Evolutionary conservation across 2,888 invertebrate genomes (phyloP), one percentile per base, ranked within the genome.

Genomic region (Rotaria magnacalcarata): DNA sequence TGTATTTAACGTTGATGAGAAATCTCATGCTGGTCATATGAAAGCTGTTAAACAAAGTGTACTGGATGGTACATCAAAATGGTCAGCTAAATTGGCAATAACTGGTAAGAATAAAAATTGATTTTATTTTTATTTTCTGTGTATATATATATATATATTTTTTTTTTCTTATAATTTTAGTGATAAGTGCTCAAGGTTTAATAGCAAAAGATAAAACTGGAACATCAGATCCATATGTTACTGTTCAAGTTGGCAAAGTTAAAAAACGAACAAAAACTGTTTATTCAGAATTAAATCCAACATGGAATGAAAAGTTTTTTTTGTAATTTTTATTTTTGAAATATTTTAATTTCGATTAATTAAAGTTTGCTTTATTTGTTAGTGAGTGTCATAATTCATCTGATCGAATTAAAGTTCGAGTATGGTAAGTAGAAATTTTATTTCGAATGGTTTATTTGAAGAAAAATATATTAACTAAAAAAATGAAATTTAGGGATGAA

Each of bases 171-270:
- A 50, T 50, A 1, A 19, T 80, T 80, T n/a, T 80, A 80, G 99
- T 99, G 91, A 97, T 97, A 92, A 97, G 97, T 93, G 99, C 99
- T 90, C 99, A 99, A 93, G 99, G 99, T 88, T 93, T 99, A 91
- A 99, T 99, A 92, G 99, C 98, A 89, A 99, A 99, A 92, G 99
- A 99, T 93, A 99, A 99, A 93, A 98, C 98, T 90, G 99, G 99
- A 88, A 99, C 98, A 86, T 97, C 97, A 89, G 99, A 99, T 93
- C 99, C 99, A 85, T 99, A 99, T 93, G 99, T 99, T 88, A 99
- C 99, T 87, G 98, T 97, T 88, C 98, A 99, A 88, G 99, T 99
- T 87, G 98, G 99, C 90, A 99, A 99, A 93, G 96, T 96, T 88
- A 98, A 97, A 93, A 97, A 98, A 92, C 93, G 99, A 90, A 99